phyloP scores from a whole-genome alignment of 2,113 vertebrate species.

The Empidonax traillii region DNA sequence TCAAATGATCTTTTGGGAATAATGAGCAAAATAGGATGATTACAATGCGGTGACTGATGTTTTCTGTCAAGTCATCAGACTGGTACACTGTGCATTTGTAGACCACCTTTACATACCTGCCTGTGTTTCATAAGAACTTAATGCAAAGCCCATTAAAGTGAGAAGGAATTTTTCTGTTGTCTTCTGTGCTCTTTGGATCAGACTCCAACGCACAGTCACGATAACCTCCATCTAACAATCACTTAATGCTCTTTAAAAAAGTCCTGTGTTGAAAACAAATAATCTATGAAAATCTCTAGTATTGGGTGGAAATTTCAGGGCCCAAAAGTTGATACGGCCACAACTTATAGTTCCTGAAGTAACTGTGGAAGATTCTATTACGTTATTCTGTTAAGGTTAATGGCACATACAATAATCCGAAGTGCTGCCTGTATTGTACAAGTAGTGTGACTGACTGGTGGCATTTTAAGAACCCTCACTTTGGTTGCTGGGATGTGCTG shows the following conservation, averaged over 20 bases:
- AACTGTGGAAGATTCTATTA: not conserved
- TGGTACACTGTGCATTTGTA: not conserved
- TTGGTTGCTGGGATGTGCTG: not conserved
- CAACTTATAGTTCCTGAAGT: not conserved
- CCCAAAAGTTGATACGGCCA: not conserved
- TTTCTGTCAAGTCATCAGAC: not conserved
- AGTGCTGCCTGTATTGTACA: not conserved
- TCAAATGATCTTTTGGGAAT: not conserved
- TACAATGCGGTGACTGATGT: not conserved
- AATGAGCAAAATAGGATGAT: not conserved
- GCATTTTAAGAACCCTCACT: not conserved
- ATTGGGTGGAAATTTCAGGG: not conserved
- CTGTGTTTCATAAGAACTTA: not conserved
- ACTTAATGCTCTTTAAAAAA: not conserved
- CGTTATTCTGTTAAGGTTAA: not conserved
- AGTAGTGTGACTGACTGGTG: not conserved
- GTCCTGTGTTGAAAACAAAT: not conserved
- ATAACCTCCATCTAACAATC: not conserved
- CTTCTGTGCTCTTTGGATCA: not conserved
- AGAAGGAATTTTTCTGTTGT: not conserved
- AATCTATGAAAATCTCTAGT: not conserved
- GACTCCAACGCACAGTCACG: accelerated
- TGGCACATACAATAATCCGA: not conserved
- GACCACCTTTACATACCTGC: not conserved
- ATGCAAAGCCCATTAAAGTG: not conserved